Percentiles rank a stretch among this genome's conserved stretches.
Conservation (phyloP, 2,113 vertebrate species). For the Mormyrus lacerda region DNA sequence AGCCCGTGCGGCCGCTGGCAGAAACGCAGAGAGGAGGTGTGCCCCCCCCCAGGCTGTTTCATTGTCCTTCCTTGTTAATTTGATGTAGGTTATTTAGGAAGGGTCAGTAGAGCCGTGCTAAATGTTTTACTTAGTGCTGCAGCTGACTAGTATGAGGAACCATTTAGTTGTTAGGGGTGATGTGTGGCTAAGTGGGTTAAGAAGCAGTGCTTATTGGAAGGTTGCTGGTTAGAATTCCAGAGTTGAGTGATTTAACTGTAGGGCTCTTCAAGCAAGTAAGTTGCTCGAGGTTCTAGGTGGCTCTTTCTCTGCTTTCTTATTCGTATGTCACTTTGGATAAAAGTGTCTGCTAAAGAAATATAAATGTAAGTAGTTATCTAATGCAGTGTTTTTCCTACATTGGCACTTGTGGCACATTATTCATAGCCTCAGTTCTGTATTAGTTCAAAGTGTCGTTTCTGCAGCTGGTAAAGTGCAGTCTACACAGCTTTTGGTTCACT, state of each 20-base stretch:
- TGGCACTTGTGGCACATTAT: neutral
- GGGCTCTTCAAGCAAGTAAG: too few relatives aligned
- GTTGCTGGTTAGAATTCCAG: neutral
- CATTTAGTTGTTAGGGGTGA: neutral
- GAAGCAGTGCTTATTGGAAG: neutral
- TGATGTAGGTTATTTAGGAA: neutral
- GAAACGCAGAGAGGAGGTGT: constrained; percentile 67
- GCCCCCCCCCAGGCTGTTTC: too few relatives aligned
- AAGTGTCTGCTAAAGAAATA: too few relatives aligned
- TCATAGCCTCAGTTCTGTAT: neutral
- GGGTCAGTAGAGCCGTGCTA: neutral
- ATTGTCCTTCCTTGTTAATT: neutral
- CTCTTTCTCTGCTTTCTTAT: too few relatives aligned
- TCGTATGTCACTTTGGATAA: too few relatives aligned
- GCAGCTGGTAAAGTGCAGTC: neutral
- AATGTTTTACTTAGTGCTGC: neutral
- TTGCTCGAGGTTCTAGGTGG: too few relatives aligned
- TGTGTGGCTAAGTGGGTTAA: neutral
- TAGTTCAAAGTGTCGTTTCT: neutral
- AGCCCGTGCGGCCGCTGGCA: constrained; percentile 90
- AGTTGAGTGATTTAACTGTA: too few relatives aligned
- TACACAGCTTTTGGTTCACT: neutral
- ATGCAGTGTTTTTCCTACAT: neutral
- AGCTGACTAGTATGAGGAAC: neutral
- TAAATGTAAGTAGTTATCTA: too few relatives aligned